Evolutionary conservation across 1,140 invertebrate species (phyloP).

Genomic region (Apocrypta bakeri): DNA sequence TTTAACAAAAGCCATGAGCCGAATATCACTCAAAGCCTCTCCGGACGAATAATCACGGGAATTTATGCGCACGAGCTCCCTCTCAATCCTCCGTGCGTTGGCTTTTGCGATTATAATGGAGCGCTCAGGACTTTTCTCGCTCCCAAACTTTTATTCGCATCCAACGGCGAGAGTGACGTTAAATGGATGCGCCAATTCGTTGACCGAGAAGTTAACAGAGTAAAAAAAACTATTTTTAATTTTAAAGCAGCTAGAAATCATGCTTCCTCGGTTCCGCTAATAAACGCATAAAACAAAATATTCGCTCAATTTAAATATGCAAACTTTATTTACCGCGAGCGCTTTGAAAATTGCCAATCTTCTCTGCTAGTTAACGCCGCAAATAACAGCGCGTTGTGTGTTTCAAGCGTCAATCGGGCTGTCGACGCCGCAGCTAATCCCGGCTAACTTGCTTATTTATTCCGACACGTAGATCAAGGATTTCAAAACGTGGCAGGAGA

Average conservation of each 20-base stretch:
- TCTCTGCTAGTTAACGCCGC: background rate
- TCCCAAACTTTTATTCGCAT: conserved; percentile 71
- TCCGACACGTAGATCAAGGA: conserved; percentile 53
- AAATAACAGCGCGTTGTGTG: too few species aligned
- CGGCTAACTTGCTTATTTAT: too few species aligned
- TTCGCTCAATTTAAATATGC: background rate
- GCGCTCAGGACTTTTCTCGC: conserved; percentile 77
- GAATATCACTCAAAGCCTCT: conserved; percentile 62
- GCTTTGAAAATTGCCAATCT: background rate
- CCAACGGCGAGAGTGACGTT: conserved; percentile 52
- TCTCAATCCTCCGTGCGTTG: conserved; percentile 62
- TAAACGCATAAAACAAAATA: background rate
- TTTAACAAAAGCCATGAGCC: conserved; percentile 68
- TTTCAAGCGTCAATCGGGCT: too few species aligned
- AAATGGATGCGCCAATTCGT: conserved; percentile 64
- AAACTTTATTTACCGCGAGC: conserved; percentile 2
- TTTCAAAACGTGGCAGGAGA: conserved; percentile 56
- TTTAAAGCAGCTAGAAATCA: background rate
- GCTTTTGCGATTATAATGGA: conserved; percentile 76
- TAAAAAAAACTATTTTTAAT: conserved; percentile 52
- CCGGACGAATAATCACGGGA: conserved; percentile 66
- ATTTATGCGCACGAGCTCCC: conserved; percentile 62
- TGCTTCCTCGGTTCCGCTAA: too few species aligned
- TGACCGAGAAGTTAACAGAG: conserved; percentile 61
- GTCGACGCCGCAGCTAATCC: too few species aligned